Evolutionary conservation across 2,888 invertebrate species (phyloP), one percentile per base, ranked within the genome.

Genomic region (Scaptomyza reducta): DNA sequence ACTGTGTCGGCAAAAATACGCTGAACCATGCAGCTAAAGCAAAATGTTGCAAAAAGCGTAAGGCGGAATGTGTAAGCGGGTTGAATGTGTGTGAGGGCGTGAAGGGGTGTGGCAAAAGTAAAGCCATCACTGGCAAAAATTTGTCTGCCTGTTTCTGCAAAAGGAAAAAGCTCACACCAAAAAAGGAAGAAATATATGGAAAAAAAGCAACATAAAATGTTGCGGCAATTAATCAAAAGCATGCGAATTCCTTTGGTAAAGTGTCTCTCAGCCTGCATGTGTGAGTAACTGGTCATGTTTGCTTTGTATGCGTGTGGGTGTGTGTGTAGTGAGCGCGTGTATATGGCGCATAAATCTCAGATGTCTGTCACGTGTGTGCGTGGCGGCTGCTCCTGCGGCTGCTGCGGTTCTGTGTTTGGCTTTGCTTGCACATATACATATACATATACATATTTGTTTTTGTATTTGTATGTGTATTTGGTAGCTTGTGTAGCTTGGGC

Each of bases 151-250:
- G 55, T 55, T 55, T 42, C 58, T 59, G 61, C 55, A 60, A 69
- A 70, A 45, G 60, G 53, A 46, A 49, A 35, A 53, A 62, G 42
- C n/a, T 29, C 44, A 45, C n/a, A 60, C 13, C 6, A 47, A 57
- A 42, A 57, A 61, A 49, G 4, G 16, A 42, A 41, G 35, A 46
- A 42, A 35, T 46, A 44, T 49, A 22, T 22, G 3, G 3, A 22
- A 22, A 22, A 49, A 49, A 56, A 58, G 60, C n/a, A 62, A 68
- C 70, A 86, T 73, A 86, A 88, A 88, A 88, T 88, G 88, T 80
- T 72, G 81, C 81, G 77, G 80, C 86, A 89, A 88, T 89, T 83
- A 87, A 87, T 89, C 86, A 87, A 87, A 87, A 83, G 86, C 77
- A 87, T 75, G 68, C 68, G 86, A 81, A 88, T 88, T 84, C 72